Base-by-base conservation (phyloP, 1,140 invertebrate genomes). In the Pseudomyrmex dendroicus region DNA sequence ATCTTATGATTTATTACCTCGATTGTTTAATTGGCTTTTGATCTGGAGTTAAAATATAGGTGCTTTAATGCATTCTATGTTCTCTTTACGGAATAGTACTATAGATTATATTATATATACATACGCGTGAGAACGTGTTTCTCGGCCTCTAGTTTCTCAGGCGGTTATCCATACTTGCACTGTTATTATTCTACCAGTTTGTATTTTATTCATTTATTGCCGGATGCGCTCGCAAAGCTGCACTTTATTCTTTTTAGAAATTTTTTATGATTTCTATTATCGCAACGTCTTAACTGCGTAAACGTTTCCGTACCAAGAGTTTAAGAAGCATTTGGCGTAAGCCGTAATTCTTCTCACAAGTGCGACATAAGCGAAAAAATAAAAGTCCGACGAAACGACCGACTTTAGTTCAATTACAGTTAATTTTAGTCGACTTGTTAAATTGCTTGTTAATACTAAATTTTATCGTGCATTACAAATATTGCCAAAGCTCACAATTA, bases 201-300 rank as follows among this genome's bases (percentile, higher is more conserved):
- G 15, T 64, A 25, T 10, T 35, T 76, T 64, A 64, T 64, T 54
- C 9, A 54, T 66, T 66, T 1, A 64, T 35, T 63, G n/a, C 2
- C 48, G 10, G 25, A 64, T 66, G 1, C n/a, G 35, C 1, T 54
- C 2, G n/a, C 17, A 13, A 22, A 62, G 15, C 13, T 66, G 8
- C 2, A 48, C 17, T 59, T 73, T 46, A 2, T 64, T 56, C 12
- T 64, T 44, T 50, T 1, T 44, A 63, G 1, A 20, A 44, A 76
- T 56, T 66, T 74, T 66, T 54, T 46, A 64, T 50, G 15, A 64
- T 46, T 54, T 35, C 35, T 35, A 35, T 35, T 35, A 35, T 3
- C 15, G 10, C 12, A 3, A 0, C 35, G 48, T 35, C 0, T 35
- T 35, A 35, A 35, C 5, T 35, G 35, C 35, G 35, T 35, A 35